Conservation (phyloP, 53 echinoderm and acorn worm species). For the Luidia sarsii region DNA sequence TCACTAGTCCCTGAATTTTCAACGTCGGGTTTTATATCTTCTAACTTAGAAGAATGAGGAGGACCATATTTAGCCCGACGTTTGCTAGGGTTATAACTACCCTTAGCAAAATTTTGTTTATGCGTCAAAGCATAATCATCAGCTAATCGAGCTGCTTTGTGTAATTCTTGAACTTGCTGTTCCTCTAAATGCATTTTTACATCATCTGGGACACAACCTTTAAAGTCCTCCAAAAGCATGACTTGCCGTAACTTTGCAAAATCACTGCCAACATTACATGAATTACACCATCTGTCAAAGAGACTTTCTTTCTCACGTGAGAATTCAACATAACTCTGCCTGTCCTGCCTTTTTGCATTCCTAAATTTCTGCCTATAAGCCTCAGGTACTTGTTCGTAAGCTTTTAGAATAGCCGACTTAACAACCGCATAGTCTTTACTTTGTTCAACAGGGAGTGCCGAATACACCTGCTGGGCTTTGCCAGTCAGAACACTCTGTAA, state of each 20-base stretch:
- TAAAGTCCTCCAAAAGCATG: not conserved
- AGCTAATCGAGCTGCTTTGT: not conserved
- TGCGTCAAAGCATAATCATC: no score
- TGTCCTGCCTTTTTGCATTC: not conserved
- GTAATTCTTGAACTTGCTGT: no score
- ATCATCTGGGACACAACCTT: not conserved
- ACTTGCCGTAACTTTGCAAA: not conserved
- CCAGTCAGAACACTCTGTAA: conserved; percentile 8
- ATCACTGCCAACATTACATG: no score
- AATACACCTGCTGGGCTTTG: conserved; percentile 10
- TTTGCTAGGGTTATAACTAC: no score
- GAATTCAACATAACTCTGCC: conserved; percentile 12
- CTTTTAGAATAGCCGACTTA: not conserved
- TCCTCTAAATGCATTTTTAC: not conserved
- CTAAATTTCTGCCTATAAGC: conserved; percentile 14
- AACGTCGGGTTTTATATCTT: no score
- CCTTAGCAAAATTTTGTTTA: no score
- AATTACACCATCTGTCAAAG: not conserved
- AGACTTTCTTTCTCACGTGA: conserved; percentile 8
- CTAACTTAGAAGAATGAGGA: no score
- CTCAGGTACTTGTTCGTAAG: conserved; percentile 16
- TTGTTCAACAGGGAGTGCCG: conserved; percentile 11
- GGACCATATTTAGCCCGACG: no score
- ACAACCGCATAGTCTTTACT: conserved; percentile 14
- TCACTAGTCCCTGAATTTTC: no score